Conservation (phyloP, 2,888 invertebrate genomes). For the Euproctis similis region DNA sequence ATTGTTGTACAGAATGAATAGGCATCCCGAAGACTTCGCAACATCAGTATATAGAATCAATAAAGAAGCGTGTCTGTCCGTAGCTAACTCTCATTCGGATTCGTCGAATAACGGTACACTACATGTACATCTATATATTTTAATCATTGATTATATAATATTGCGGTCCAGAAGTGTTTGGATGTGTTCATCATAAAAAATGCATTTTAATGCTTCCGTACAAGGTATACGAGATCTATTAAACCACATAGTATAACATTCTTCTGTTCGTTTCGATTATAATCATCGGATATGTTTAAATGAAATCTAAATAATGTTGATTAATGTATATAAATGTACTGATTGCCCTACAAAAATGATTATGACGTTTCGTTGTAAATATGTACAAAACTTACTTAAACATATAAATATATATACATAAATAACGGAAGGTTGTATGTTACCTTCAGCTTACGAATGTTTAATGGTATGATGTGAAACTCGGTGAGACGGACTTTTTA, state of each 20-base stretch:
- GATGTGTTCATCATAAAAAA: no score
- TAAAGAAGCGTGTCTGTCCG: slow-evolving; percentile 49
- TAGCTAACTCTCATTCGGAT: slow-evolving; percentile 40
- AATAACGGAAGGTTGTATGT: slow-evolving; percentile 37
- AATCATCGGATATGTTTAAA: no score
- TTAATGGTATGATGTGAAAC: slow-evolving; percentile 45
- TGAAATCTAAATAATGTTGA: slow-evolving; percentile 1
- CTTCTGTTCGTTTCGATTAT: no score
- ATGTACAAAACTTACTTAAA: slow-evolving; percentile 15
- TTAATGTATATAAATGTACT: slow-evolving; percentile 6
- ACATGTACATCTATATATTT: no score
- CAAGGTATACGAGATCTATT: slow-evolving; percentile 15
- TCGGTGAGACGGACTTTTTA: slow-evolving; percentile 47
- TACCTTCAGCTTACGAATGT: slow-evolving; percentile 29
- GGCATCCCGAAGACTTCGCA: slow-evolving; percentile 47
- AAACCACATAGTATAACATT: no score
- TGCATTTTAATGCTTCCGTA: no score
- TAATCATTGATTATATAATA: no score
- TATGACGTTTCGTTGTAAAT: slow-evolving; percentile 8
- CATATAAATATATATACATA: slow-evolving; percentile 34
- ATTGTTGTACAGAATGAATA: slow-evolving; percentile 62
- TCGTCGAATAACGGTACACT: slow-evolving; percentile 50
- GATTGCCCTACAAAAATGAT: slow-evolving; percentile 7
- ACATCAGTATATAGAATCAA: slow-evolving; percentile 63
- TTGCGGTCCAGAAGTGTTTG: no score